Evolutionary conservation across 2,888 invertebrate species (phyloP), one percentile per base, ranked within the genome.

Genomic region (Hydrotaea cyrtoneurina): DNA sequence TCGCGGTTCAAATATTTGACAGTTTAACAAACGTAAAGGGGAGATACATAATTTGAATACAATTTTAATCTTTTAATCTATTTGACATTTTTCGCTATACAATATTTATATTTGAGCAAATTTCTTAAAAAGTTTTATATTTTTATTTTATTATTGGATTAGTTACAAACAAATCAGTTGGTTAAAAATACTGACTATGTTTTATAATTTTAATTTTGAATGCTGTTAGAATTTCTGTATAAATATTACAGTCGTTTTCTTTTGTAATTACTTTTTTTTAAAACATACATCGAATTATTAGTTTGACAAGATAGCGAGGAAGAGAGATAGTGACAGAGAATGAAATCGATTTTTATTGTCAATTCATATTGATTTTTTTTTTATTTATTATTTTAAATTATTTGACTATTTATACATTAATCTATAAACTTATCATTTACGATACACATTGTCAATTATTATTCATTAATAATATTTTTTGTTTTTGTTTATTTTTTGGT

Each of bases 261-360:
- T 7, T 4, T 31, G 7, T 31, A 4, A 4, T 31, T 31, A 31
- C 7, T 31, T 31, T 31, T 31, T 31, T 7, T 31, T 31, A 31
- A 31, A 31, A 31, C 2, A 31, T 31, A 4, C 31, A 31, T 31
- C 31, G 31, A 31, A 31, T 31, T 31, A 31, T 31, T 31, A 31
- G 31, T 31, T 31, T 31, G 31, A 31, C 31, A n/a, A n/a, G n/a
- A n/a, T 39, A 39, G 39, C n/a, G n/a, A n/a, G 43, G 31, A 31
- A 13, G 50, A 50, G n/a, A 50, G 31, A 31, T 4, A 31, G 31
- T 4, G 31, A 31, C 31, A 31, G 31, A 50, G 1, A 39, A 10
- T n/a, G 13, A 15, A n/a, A 50, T 50, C 50, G 1, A n/a, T 4
- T 15, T 50, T 85, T 85, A 85, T 85, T 85, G 85, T 85, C 85